These are phyloP conservation scores for Meloidogyne hapla DNA, from an alignment of 1,140 invertebrate genomes.

Conservation along the genomic window DNA sequence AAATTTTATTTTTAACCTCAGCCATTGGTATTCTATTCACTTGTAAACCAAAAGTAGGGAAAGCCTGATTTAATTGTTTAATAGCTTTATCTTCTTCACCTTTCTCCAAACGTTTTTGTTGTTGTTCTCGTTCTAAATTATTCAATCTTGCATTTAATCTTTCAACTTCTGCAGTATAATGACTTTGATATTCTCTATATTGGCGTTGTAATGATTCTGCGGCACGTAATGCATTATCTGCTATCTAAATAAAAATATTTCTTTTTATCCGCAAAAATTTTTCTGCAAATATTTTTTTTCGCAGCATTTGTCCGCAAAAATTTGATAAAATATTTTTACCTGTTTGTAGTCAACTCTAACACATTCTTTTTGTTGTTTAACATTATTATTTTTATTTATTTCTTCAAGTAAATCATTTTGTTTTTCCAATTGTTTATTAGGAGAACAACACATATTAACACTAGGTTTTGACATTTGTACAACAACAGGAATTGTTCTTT, in stretches of 20 bases:
- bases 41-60: neutral
- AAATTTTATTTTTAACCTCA: neutral
- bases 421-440: neutral
- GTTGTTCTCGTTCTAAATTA: constrained; percentile 43
- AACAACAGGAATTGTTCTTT: neutral
- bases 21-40: neutral
- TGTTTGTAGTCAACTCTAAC: neutral
- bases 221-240: constrained; percentile 52
- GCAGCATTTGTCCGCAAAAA: too few species aligned
- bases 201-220: constrained; percentile 59
- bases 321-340: neutral
- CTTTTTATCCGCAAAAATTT: neutral
- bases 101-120: constrained; percentile 5
- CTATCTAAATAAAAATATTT: constrained; percentile 36
- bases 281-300: neutral
- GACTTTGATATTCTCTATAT: constrained; percentile 59
- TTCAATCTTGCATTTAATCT: constrained; percentile 53
- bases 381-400: neutral
- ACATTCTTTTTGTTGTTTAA: neutral
- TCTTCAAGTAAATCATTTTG: neutral
- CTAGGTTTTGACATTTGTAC: neutral
- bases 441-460: neutral
- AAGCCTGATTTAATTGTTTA: neutral
- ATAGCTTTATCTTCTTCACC: constrained; percentile 14
- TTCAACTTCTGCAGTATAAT: constrained; percentile 60